Conservation (phyloP, 35 echinoderm and acorn worm species). For the Apostichopus japonicus region DNA sequence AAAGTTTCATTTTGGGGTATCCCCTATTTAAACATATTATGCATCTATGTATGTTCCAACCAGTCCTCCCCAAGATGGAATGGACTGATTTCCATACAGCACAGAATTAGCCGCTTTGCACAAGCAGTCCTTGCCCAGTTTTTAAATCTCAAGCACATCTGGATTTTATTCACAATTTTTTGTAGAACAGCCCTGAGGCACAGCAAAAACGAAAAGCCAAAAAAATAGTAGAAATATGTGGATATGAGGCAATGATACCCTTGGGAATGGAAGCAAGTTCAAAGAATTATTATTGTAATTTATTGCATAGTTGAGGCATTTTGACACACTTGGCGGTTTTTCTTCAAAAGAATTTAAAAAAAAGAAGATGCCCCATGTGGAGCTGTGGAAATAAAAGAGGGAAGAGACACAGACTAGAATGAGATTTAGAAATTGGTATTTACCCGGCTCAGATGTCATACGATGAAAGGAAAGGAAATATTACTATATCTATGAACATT, state of each 20-base stretch:
- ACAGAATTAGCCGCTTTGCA: no score
- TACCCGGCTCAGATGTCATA: no score
- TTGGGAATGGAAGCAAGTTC: not conserved
- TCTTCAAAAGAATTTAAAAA: not conserved
- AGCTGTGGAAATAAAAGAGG: not conserved
- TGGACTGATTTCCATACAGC: not conserved
- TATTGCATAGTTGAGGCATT: constrained; percentile 10
- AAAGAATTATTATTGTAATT: constrained; percentile 8
- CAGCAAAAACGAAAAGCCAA: no score
- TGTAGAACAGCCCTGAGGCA: not conserved
- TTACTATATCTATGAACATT: no score
- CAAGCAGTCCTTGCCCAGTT: no score
- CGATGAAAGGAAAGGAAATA: no score
- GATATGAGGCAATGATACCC: not conserved
- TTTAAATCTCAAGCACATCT: not conserved
- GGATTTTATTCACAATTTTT: not conserved
- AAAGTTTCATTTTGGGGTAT: no score
- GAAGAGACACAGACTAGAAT: no score
- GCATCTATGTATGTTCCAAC: no score
- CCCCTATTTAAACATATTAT: no score
- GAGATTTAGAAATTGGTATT: no score
- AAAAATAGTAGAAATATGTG: not conserved
- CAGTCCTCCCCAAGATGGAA: not conserved
- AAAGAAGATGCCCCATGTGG: not conserved
- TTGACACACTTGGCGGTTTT: not conserved